These are phyloP conservation scores for Radopholus similis DNA, from an alignment of 1,140 invertebrate genomes.

Conservation along the genomic window DNA sequence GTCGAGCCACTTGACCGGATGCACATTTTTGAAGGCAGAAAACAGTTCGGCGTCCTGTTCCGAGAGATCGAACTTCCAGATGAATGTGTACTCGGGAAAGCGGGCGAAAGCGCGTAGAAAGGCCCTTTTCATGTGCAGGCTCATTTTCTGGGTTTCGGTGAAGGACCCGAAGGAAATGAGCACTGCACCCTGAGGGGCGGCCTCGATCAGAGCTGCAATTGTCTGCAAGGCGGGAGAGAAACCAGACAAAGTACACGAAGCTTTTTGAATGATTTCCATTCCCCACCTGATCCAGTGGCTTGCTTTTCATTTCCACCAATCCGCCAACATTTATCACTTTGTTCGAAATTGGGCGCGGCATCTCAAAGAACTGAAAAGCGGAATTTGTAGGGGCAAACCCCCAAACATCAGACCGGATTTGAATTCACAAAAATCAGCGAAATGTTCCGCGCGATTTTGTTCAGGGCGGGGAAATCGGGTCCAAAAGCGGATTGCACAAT, in stretches of 20 bases:
- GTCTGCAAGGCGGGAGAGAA: background rate
- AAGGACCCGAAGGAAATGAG: conserved; percentile 35
- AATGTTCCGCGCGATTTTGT: conserved; percentile 12
- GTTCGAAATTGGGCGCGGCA: conserved; percentile 22
- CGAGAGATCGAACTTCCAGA: conserved; percentile 23
- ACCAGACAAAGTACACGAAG: background rate
- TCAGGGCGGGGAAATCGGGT: background rate
- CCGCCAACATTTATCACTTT: conserved; percentile 27
- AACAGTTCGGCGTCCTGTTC: conserved; percentile 10
- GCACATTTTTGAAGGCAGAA: conserved; percentile 1
- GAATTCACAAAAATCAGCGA: conserved; percentile 22
- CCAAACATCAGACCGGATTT: background rate
- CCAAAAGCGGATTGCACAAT: conserved; percentile 17
- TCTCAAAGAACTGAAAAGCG: conserved; percentile 11
- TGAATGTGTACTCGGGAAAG: conserved; percentile 17
- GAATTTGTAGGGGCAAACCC: background rate
- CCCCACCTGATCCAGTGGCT: background rate
- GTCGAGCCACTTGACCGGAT: background rate
- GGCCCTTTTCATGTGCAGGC: background rate
- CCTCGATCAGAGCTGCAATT: background rate
- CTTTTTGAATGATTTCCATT: background rate
- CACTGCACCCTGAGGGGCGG: conserved; percentile 20
- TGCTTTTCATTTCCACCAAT: conserved; percentile 6
- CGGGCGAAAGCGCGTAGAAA: conserved; percentile 15
- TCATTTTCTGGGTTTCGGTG: conserved; percentile 22